Base-by-base conservation (phyloP, 2,113 vertebrate species). In the Puma concolor region DNA sequence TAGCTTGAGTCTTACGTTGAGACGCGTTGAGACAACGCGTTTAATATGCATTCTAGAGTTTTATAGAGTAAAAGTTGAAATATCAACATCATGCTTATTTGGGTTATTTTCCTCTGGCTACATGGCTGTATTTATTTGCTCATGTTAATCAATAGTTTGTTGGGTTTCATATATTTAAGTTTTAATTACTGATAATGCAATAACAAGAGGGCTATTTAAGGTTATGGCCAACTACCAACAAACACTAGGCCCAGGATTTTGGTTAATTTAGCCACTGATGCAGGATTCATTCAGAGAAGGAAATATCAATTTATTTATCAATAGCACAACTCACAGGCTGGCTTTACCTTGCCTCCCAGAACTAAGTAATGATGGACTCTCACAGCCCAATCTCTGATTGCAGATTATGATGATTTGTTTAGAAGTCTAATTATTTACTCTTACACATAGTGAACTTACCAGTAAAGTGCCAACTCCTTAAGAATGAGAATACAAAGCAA, bases 401-500 rank as follows among this genome's bases (percentile, higher is more conserved):
- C 33, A 19, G 41, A 64, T 81, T 88, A 69, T 74, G 67, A 91
- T 88, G 86, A 91, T 88, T 80, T 95, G 29, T 44, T 33, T 67
- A 96, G n/a, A 31, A 95, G 85, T 91, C 63, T 94, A 79, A 79
- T 95, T 60, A 88, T 66, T 96, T 95, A 50, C 25, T 57, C 41
- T 87, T 52, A 95, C 25, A 83, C 27, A 44, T 19, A 57, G 25
- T n/a, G 25, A 94, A 19, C 52, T 87, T 87, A 57, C 48, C 80
- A 80, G 11, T 29, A 96, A 95, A 97, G 97, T 86, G 66, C 84
- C 95, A 94, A 74, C 44, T 88, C 63, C 33, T 87, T 76, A 85
- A 94, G 36, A 97, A 93, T 27, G 41, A 64, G 63, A 95, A 95
- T 60, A 96, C 77, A 95, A 94, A 95, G 67, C 33, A 93, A 96